Conservation (phyloP, 2,797 vertebrate species). For the Rhinogobio ventralis region DNA sequence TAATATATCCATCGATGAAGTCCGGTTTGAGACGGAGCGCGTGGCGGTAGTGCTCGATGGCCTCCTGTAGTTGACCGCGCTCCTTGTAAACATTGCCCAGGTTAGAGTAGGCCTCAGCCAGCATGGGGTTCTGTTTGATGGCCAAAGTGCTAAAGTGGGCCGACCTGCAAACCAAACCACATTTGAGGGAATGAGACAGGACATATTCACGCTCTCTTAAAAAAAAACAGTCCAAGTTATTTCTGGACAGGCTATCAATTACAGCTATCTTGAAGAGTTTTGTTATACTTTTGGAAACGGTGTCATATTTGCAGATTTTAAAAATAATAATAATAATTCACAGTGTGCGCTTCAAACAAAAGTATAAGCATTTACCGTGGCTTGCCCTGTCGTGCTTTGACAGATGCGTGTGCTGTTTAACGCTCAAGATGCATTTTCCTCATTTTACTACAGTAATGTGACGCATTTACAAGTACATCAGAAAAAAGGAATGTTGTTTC, state of each 20-base stretch:
- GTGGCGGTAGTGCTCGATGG: constrained; percentile 97
- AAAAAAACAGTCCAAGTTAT: neutral
- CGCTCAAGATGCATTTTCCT: too few species aligned
- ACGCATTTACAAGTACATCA: too few species aligned
- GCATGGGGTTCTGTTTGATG: constrained; percentile 98
- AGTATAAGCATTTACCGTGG: too few species aligned
- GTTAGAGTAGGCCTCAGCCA: constrained; percentile 98
- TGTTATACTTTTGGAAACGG: neutral
- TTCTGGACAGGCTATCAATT: neutral
- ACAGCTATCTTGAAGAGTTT: neutral
- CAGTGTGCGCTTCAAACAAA: too few species aligned
- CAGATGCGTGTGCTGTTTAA: too few species aligned
- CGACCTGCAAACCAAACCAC: constrained; percentile 80
- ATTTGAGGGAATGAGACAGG: neutral
- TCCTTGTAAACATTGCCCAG: constrained; percentile 99
- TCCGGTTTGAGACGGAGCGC: constrained; percentile 96
- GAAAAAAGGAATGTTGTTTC: too few species aligned
- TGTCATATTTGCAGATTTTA: neutral
- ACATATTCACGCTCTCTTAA: neutral
- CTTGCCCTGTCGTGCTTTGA: too few species aligned
- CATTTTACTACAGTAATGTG: too few species aligned
- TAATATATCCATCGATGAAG: constrained; percentile 99
- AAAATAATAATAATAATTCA: too few species aligned
- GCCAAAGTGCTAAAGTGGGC: constrained; percentile 99
- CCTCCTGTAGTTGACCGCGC: constrained; percentile 96